Evolutionary conservation across 2,113 vertebrate species (phyloP).

Genomic region (Labrus mixtus): DNA sequence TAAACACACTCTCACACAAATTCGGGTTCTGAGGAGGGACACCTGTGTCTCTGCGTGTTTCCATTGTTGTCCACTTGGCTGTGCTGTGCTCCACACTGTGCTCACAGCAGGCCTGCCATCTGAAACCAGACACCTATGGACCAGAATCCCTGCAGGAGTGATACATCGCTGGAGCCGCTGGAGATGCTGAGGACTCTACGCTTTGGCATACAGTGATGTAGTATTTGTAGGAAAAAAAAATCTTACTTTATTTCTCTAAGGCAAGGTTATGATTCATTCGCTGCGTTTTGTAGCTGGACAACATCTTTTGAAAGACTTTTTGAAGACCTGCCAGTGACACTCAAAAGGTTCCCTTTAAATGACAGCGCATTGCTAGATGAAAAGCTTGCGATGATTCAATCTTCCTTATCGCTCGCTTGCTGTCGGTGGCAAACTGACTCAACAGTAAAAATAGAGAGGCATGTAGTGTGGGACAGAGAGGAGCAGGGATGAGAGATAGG

Average conservation of each 20-base stretch:
- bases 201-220: slow-evolving; percentile 17
- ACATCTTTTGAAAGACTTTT: slow-evolving; percentile 16
- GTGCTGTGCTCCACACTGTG: slow-evolving; percentile 84
- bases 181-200: slow-evolving; percentile 61
- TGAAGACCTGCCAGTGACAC: slow-evolving; percentile 34
- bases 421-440: slow-evolving; percentile 75
- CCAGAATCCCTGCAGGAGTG: slow-evolving; percentile 66
- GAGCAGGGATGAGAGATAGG: slow-evolving; percentile 65
- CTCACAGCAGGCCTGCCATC: slow-evolving; percentile 73
- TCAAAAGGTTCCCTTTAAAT: slow-evolving; percentile 33
- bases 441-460: slow-evolving; percentile 75
- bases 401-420: slow-evolving; percentile 65
- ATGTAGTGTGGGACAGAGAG: slow-evolving; percentile 72
- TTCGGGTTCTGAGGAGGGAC: slow-evolving; percentile 49
- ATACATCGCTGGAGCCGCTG: slow-evolving; percentile 53
- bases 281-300: not conserved
- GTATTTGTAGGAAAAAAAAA: not conserved
- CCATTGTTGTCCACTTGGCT: slow-evolving; percentile 82
- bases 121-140: slow-evolving; percentile 77
- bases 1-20: slow-evolving; percentile 43
- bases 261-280: not conserved
- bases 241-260: slow-evolving; percentile 8
- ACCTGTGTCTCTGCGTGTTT: slow-evolving; percentile 77
- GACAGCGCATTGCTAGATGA: slow-evolving; percentile 36
- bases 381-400: slow-evolving; percentile 70